Evolutionary conservation across 2,888 invertebrate genomes (phyloP).

Genomic region (Eupsilia transversa): DNA sequence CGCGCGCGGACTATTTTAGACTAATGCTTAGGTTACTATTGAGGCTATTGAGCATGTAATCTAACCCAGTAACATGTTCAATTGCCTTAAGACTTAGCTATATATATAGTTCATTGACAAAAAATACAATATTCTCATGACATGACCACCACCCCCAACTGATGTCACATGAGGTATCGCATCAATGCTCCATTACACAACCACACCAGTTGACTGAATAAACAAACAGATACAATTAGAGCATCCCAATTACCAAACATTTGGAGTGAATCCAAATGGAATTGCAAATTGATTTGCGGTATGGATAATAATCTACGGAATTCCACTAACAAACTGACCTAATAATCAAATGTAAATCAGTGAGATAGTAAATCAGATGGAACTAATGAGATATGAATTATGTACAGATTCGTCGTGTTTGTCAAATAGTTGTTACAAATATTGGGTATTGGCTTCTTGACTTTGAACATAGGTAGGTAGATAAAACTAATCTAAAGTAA

Average conservation of each 20-base stretch:
- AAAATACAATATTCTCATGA: no score
- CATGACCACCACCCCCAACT: no score
- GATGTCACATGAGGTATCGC: background rate
- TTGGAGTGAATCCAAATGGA: slow-evolving; percentile 57
- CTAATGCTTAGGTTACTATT: background rate
- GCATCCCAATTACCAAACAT: slow-evolving; percentile 38
- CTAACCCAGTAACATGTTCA: no score
- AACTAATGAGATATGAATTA: slow-evolving; percentile 28
- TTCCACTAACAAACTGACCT: slow-evolving; percentile 40
- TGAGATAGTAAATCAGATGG: slow-evolving; percentile 34
- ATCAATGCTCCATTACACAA: background rate
- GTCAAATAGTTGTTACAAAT: slow-evolving; percentile 8
- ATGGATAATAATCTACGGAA: slow-evolving; percentile 50
- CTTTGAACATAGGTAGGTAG: background rate
- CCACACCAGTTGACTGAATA: slow-evolving; percentile 20
- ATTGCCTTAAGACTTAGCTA: background rate
- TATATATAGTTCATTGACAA: no score
- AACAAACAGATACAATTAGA: slow-evolving; percentile 49
- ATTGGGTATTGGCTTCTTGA: background rate
- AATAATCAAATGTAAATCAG: slow-evolving; percentile 51
- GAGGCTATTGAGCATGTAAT: background rate
- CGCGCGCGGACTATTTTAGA: background rate
- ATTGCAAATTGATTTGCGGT: slow-evolving; percentile 59
- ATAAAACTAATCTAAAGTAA: no score
- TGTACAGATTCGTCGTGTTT: background rate